Base-by-base conservation (phyloP, 2,113 vertebrate genomes). In the Mesembrinibis cayennensis region DNA sequence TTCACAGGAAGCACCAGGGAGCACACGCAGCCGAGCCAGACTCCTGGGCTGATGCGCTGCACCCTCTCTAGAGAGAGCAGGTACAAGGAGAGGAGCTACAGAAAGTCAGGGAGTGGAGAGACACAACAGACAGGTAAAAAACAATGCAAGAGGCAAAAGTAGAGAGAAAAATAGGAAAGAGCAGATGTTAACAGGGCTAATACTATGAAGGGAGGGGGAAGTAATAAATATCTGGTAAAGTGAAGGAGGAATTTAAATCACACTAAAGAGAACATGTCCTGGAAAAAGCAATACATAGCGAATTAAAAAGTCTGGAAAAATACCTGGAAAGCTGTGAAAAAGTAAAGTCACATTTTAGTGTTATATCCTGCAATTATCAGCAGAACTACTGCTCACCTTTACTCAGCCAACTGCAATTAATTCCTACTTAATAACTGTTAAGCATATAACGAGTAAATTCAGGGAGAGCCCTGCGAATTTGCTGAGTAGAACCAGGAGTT, bases 281-380 rank as follows among this genome's bases (percentile, higher is more conserved):
- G 34, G 50, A 70, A 58, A 92, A 2, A 53, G 12, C 16, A 49
- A 30, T 5, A 59, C 15, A 7, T 0, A 65, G 34, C 0, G 1
- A 83, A 47, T 63, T 34, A 69, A 36, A 59, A 36, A 53, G 44
- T 30, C 63, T 59, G 59, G 38, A 71, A 84, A 84, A 77, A 62
- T 15, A 70, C 19, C 13, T 44, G 32, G 18, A 42, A 92, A 76
- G 7, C 23, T 49, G 34, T 21, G 23, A 59, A 56, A 81, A 92
- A 69, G 18, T 78, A 6, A 73, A 85, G 11, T 16, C 55, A 58
- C 55, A 13, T 21, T 19, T 22, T 30, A 16, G 13, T 42, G 42
- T 56, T 56, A 40, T 0, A 87, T 42, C 30, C 44, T 73, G 49
- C 7, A 38, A 40, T 32, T 58, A 44, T 4, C 32, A 50, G 17